Percentiles rank a stretch among this genome's conserved stretches.
These are phyloP conservation scores for Apodemus agrarius DNA, from an alignment of 2,797 vertebrate species.

Conservation along the genomic window DNA sequence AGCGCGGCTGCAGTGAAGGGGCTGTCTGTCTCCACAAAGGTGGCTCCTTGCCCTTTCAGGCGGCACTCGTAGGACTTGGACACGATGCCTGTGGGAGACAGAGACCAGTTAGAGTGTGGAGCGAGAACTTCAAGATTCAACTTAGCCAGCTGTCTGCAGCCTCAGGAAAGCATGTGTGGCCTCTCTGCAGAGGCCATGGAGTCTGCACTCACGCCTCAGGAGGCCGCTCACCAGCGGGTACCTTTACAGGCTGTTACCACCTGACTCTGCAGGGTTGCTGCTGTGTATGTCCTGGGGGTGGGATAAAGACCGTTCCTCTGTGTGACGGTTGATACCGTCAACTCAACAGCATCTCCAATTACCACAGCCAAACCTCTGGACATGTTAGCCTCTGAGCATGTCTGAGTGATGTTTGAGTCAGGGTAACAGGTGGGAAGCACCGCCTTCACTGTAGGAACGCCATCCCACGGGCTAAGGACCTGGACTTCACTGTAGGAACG, in stretches of 20 bases:
- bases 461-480: not conserved
- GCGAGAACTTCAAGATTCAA: not conserved
- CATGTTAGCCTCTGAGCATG: not conserved
- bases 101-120: constrained; percentile 49
- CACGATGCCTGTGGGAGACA: constrained; percentile 93
- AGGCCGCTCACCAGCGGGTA: not conserved
- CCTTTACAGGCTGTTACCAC: not conserved
- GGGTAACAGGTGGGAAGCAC: not conserved
- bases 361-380: not conserved
- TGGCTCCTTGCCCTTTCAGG: constrained; percentile 96
- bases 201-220: not conserved
- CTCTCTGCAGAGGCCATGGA: not conserved
- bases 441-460: not conserved
- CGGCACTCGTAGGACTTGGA: constrained; percentile 99
- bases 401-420: not conserved
- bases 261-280: rapidly evolving
- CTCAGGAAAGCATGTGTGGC: not conserved
- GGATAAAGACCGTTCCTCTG: rapidly evolving
- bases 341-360: not conserved
- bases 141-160: not conserved
- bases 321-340: not conserved
- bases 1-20: constrained; percentile 87
- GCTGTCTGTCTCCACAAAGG: constrained; percentile 93
- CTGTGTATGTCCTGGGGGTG: not conserved
- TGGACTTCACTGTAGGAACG: no score